Percentiles rank a stretch among this genome's conserved stretches.
phyloP scores from a whole-genome alignment of 2,888 invertebrate genomes.

The Nephrotoma appendiculata region DNA sequence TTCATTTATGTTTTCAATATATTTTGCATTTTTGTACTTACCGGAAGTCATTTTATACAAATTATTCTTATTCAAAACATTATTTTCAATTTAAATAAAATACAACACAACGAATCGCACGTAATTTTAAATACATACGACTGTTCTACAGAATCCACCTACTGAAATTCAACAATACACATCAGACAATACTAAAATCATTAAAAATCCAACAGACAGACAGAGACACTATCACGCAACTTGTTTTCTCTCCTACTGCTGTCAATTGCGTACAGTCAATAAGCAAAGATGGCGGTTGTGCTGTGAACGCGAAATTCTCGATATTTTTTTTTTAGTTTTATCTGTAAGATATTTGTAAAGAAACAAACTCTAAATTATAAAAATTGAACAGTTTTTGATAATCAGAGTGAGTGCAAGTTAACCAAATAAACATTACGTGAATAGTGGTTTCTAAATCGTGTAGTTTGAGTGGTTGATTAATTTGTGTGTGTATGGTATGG shows the following conservation, averaged over 20 bases:
- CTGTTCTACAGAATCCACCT: neutral
- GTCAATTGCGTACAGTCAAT: conserved; percentile 1
- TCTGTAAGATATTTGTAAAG: neutral
- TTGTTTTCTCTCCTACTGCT: neutral
- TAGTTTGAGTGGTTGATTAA: neutral
- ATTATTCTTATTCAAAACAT: no score
- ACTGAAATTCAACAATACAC: neutral
- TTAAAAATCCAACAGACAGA: neutral
- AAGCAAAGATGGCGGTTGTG: neutral
- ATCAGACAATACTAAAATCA: neutral
- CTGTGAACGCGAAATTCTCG: neutral
- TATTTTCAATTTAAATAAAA: no score
- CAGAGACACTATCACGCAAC: neutral
- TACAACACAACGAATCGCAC: no score
- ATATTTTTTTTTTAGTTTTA: neutral
- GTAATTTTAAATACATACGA: no score
- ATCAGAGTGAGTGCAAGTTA: neutral
- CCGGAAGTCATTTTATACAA: no score
- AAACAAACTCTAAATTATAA: neutral
- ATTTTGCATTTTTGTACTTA: no score
- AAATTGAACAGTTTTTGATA: neutral
- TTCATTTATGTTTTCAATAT: no score
- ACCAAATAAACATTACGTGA: neutral
- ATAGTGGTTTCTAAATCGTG: neutral
- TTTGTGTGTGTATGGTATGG: neutral